phyloP scores from a whole-genome alignment of 92 coral and sea anemone species.

The Parazoanthus swiftii region DNA sequence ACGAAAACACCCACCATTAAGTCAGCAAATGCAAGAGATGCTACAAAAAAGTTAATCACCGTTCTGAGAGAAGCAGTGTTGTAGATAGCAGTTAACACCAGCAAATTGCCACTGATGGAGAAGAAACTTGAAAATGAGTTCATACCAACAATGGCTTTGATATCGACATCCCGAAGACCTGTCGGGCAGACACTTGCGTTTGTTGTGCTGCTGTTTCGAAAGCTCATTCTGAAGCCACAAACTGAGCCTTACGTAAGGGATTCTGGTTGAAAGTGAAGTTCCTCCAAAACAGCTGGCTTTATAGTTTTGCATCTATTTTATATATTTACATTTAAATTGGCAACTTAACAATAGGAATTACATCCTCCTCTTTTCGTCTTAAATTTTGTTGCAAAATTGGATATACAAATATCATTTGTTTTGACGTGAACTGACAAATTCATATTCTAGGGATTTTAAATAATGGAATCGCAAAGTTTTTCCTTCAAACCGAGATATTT shows the following conservation, averaged over 20 bases:
- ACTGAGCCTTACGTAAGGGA: background rate
- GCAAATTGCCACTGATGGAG: conserved; percentile 18
- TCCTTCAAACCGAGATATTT: too few relatives aligned
- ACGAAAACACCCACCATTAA: conserved; percentile 6
- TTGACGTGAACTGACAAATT: too few relatives aligned
- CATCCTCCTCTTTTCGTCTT: background rate
- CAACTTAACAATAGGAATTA: background rate
- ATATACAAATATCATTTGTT: too few relatives aligned
- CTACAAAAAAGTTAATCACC: conserved; percentile 23
- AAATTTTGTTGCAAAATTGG: too few relatives aligned
- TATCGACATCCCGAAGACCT: background rate
- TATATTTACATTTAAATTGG: background rate
- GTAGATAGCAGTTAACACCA: conserved; percentile 22
- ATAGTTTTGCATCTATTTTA: background rate
- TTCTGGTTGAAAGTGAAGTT: background rate
- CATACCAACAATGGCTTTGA: conserved; percentile 23
- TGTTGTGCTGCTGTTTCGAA: background rate
- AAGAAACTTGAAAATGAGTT: conserved; percentile 10
- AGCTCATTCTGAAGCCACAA: background rate
- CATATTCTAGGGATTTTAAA: too few relatives aligned
- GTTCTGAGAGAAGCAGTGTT: conserved; percentile 18
- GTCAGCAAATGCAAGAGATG: conserved; percentile 16
- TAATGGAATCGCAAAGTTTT: too few relatives aligned
- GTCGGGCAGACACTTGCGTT: background rate
- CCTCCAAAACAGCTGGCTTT: conserved; percentile 12